phyloP scores from a whole-genome alignment of 2,113 vertebrate species.

The Notarius lentiginosus region DNA sequence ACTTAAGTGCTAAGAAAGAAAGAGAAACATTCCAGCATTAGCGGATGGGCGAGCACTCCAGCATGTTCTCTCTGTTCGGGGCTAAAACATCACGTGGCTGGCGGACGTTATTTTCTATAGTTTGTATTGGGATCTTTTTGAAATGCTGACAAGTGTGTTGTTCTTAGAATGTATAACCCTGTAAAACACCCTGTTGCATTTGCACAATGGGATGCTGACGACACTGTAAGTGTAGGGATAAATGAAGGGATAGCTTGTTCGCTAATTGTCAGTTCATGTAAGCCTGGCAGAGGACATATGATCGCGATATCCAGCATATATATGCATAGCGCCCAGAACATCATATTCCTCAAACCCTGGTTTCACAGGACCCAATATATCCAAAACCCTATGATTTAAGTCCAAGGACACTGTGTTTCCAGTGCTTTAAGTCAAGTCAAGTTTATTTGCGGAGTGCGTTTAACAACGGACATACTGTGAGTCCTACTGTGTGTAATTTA shows the following conservation, averaged over 20 bases:
- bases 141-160: background rate
- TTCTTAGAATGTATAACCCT: background rate
- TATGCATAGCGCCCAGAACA: background rate
- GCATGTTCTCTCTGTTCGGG: background rate
- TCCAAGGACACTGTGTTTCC: background rate
- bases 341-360: background rate
- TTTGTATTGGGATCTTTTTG: background rate
- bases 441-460: too few species aligned
- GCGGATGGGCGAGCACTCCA: conserved; percentile 8
- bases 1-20: conserved; percentile 47
- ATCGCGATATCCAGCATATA: background rate
- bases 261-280: background rate
- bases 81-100: background rate
- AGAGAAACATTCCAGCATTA: conserved; percentile 60
- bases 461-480: too few species aligned
- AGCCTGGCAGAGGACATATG: background rate
- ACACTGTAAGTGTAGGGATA: background rate
- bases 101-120: background rate
- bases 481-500: too few species aligned
- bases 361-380: background rate
- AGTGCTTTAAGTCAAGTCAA: background rate
- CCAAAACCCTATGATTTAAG: background rate
- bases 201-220: too few species aligned
- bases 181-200: background rate
- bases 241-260: background rate